phyloP scores from a whole-genome alignment of 2,113 vertebrate genomes.

The Blennius ocellaris region DNA sequence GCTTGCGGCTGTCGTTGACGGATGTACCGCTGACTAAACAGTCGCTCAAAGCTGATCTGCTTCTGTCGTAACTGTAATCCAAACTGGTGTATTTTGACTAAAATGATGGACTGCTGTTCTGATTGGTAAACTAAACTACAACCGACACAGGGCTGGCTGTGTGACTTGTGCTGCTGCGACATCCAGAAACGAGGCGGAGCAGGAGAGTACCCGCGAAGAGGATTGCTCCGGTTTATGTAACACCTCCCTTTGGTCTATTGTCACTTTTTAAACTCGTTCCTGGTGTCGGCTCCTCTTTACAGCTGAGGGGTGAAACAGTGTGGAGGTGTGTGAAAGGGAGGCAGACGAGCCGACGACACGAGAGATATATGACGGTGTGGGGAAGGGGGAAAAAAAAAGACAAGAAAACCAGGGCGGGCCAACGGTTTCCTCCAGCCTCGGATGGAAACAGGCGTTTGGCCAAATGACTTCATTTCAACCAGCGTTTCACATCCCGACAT shows the following conservation, averaged over 20 bases:
- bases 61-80: too few species aligned
- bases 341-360: slow-evolving; percentile 1
- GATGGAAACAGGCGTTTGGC: slow-evolving; percentile 86
- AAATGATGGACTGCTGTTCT: too few species aligned
- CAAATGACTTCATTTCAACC: slow-evolving; percentile 85
- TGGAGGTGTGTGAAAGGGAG: background rate
- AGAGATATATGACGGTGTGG: slow-evolving; percentile 63
- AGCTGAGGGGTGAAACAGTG: slow-evolving; percentile 26
- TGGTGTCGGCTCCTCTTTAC: slow-evolving; percentile 58
- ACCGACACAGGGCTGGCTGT: too few species aligned
- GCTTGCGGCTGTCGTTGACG: too few species aligned
- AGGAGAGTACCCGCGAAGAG: slow-evolving; percentile 41
- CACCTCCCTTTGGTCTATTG: slow-evolving; percentile 47
- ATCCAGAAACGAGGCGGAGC: slow-evolving; percentile 3
- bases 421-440: slow-evolving; percentile 71
- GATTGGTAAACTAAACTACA: background rate
- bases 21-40: too few species aligned
- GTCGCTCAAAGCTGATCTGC: too few species aligned
- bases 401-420: slow-evolving; percentile 59
- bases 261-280: slow-evolving; percentile 61
- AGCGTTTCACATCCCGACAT: slow-evolving; percentile 72
- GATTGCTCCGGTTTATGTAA: slow-evolving; percentile 49
- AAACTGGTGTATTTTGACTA: too few species aligned
- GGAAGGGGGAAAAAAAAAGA: background rate
- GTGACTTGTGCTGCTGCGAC: background rate